These are phyloP conservation scores for Pyrochroa serraticornis DNA, from an alignment of 2,888 invertebrate species.

Conservation along the genomic window DNA sequence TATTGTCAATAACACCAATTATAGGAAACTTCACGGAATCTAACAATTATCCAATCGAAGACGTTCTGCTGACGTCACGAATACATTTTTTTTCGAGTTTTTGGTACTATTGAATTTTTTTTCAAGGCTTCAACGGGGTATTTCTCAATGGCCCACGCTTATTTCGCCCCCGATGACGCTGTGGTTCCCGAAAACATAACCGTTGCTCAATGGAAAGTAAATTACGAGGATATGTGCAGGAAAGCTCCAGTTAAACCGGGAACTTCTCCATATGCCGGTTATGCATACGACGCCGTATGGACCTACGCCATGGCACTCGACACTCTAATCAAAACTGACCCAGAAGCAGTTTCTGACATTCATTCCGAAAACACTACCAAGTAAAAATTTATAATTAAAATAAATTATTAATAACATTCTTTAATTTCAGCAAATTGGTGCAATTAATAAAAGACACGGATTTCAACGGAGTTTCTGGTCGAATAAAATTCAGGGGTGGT, in stretches of 20 bases:
- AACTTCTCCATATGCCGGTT: slow-evolving; percentile 72
- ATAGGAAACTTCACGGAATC: no score
- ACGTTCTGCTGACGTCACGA: no score
- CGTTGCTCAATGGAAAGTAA: slow-evolving; percentile 66
- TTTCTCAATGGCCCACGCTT: slow-evolving; percentile 71
- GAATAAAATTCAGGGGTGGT: slow-evolving; percentile 71
- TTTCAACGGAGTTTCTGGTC: slow-evolving; percentile 77
- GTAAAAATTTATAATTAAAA: slow-evolving; percentile 48
- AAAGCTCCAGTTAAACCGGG: slow-evolving; percentile 34
- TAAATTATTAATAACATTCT: neutral
- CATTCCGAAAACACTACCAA: slow-evolving; percentile 62
- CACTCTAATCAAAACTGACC: slow-evolving; percentile 66
- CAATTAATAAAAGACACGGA: slow-evolving; percentile 69
- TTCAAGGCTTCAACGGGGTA: slow-evolving; percentile 73
- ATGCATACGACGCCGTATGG: slow-evolving; percentile 84
- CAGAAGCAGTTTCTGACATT: slow-evolving; percentile 62
- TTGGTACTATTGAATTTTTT: neutral
- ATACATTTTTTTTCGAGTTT: neutral
- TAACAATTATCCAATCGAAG: no score
- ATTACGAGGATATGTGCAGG: slow-evolving; percentile 52
- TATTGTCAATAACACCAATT: no score
- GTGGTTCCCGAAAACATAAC: slow-evolving; percentile 70
- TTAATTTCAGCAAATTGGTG: slow-evolving; percentile 61
- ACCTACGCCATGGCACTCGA: slow-evolving; percentile 75
- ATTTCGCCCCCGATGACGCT: slow-evolving; percentile 66